A percentile compares a stretch with the other conserved stretches of the same genome.
Conservation (phyloP, 2,797 vertebrate species). For the Octomys mimax region DNA sequence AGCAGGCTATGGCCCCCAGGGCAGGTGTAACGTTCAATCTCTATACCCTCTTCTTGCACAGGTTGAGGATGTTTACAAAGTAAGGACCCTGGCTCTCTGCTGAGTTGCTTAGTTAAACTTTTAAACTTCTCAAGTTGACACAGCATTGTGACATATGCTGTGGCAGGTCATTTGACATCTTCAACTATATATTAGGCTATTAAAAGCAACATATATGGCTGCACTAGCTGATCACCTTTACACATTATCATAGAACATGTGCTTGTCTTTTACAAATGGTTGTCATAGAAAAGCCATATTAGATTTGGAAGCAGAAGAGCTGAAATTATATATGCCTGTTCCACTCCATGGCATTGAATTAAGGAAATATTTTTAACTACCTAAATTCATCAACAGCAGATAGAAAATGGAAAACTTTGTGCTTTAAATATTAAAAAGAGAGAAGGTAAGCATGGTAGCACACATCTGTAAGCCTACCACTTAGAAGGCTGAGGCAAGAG, state of each 20-base stretch:
- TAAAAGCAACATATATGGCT: not conserved
- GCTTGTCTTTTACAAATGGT: not conserved
- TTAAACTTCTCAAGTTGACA: too few species aligned
- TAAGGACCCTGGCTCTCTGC: too few species aligned
- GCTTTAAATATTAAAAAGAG: constrained; percentile 13
- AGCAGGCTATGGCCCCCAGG: too few species aligned
- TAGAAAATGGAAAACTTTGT: not conserved
- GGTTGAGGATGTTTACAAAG: too few species aligned
- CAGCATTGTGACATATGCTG: not conserved
- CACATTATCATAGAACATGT: not conserved
- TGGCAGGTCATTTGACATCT: constrained; percentile 2
- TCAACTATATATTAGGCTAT: constrained; percentile 4
- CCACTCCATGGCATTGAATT: not conserved
- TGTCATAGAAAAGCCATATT: not conserved
- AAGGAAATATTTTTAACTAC: not conserved
- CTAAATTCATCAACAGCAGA: not conserved
- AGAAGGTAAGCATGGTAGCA: not conserved
- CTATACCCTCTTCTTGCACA: too few species aligned
- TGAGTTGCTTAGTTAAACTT: too few species aligned
- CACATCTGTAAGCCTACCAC: not conserved
- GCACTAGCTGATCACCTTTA: not conserved
- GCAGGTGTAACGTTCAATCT: too few species aligned
- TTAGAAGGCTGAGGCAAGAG: not conserved
- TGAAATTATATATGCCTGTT: constrained; percentile 17
- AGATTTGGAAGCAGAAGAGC: not conserved